A percentile compares a stretch with the other conserved stretches of the same genome.
These are phyloP conservation scores for Noctua comes DNA, from an alignment of 2,888 invertebrate genomes.

Conservation along the genomic window DNA sequence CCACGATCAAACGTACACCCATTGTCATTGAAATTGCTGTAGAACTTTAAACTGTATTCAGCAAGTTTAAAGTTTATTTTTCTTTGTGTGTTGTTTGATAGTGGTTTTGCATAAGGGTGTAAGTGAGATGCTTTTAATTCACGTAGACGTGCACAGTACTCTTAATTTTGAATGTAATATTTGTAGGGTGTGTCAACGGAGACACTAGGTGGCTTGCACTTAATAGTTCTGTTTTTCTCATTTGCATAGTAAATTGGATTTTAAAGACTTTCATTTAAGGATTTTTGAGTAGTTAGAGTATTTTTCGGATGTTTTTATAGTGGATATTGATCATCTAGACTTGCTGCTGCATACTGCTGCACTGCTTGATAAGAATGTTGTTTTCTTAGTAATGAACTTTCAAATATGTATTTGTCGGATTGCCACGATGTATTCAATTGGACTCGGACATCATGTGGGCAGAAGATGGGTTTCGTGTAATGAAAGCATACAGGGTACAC, in stretches of 20 bases:
- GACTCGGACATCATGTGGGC: too few species aligned
- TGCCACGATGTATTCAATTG: too few species aligned
- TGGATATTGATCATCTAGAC: neutral
- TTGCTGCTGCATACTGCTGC: too few species aligned
- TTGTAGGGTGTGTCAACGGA: conserved; percentile 66
- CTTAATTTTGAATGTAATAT: conserved; percentile 86
- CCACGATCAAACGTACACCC: conserved; percentile 87
- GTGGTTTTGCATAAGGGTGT: conserved; percentile 78
- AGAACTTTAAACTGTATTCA: conserved; percentile 65
- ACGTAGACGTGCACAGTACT: conserved; percentile 86
- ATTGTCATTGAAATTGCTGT: conserved; percentile 73
- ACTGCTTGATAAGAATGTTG: neutral
- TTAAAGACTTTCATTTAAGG: conserved; percentile 7
- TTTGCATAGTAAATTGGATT: conserved; percentile 47
- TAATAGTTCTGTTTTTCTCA: conserved; percentile 58
- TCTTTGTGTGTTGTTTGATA: conserved; percentile 31
- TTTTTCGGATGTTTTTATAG: neutral
- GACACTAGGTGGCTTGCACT: conserved; percentile 65
- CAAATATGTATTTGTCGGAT: neutral
- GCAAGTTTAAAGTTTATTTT: conserved; percentile 66
- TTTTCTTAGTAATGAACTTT: neutral
- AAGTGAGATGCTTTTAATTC: conserved; percentile 89
- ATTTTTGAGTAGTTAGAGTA: neutral
- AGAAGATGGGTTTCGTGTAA: too few species aligned
- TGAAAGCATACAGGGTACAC: too few species aligned